Conservation (phyloP, 2,113 vertebrate genomes). For the Typhlomys cinereus region DNA sequence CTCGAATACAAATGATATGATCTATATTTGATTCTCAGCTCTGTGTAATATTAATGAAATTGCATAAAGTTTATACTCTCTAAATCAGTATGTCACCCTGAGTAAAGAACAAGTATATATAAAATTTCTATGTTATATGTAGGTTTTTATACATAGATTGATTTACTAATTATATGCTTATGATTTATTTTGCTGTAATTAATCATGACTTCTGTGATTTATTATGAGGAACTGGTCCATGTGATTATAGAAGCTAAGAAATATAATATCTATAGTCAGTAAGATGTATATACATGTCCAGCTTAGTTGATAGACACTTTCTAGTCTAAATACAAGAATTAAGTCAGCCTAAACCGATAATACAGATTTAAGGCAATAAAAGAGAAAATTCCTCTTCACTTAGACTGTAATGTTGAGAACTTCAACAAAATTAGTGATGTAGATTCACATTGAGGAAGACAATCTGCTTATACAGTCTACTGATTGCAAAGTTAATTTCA, state of each 20-base stretch:
- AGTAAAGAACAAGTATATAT: neutral
- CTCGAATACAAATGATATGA: too few relatives aligned
- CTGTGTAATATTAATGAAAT: neutral
- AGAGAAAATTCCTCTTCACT: neutral
- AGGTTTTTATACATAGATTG: neutral
- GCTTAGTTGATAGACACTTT: neutral
- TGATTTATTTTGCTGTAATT: neutral
- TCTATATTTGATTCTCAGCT: neutral
- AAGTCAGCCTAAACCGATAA: neutral
- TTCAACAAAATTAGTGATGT: neutral
- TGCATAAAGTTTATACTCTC: neutral
- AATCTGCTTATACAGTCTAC: neutral
- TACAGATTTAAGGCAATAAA: neutral
- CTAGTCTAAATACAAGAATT: neutral
- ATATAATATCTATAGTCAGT: neutral
- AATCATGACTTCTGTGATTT: neutral
- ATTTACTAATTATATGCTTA: neutral
- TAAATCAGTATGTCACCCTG: neutral
- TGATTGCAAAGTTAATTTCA: neutral
- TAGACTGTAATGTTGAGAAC: neutral
- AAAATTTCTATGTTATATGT: neutral
- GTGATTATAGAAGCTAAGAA: neutral
- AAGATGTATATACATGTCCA: neutral
- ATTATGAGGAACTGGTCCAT: neutral
- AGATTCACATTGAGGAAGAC: neutral